Base-by-base conservation (phyloP, 2,797 vertebrate genomes). In the Falco biarmicus region DNA sequence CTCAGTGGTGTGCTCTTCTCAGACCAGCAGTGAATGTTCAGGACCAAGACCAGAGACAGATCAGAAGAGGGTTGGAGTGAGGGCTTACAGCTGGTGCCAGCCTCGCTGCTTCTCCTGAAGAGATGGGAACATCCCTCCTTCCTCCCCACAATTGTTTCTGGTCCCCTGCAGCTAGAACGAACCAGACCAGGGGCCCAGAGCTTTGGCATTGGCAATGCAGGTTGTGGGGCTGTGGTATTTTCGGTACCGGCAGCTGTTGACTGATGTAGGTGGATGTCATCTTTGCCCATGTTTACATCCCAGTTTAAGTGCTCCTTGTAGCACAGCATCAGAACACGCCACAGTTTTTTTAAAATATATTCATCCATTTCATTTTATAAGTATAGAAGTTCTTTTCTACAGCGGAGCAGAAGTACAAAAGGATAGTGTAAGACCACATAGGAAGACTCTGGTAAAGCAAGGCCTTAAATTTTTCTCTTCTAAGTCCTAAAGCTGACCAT, bases 41-140 rank as follows among this genome's bases (percentile, higher is more conserved):
- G 85, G 61, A 94, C 61, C 54, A 86, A 90, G 88, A 94, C 32
- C 50, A 88, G 80, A 34, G 76, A 41, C 50, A 88, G n/a, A 78
- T 37, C 13, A 80, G 34, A 70, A 61, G 9, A 64, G 6, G 51
- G 48, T 4, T 34, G 26, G 3, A 0, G 0, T 69, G 50, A 73
- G 31, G 32, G 37, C 7, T 60, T 61, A 32, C 2, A 82, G 47
- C 11, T 75, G 31, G 4, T 68, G n/a, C 31, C 61, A 92, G 22
- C 28, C 17, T 29, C 13, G 1, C 15, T 50, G 53, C 18, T 69
- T 48, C 79, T 84, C n/a, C 6, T 5, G 17, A 86, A 80, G 45
- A 57, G 20, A 10, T 21, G 6, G 15, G 18, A 61, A 82, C 14
- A 19, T 54, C 16, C 26, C 24, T 53, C 17, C 76, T 66, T 81